Evolutionary conservation across 2,113 vertebrate species (phyloP).

Genomic region (Phainopepla nitens): DNA sequence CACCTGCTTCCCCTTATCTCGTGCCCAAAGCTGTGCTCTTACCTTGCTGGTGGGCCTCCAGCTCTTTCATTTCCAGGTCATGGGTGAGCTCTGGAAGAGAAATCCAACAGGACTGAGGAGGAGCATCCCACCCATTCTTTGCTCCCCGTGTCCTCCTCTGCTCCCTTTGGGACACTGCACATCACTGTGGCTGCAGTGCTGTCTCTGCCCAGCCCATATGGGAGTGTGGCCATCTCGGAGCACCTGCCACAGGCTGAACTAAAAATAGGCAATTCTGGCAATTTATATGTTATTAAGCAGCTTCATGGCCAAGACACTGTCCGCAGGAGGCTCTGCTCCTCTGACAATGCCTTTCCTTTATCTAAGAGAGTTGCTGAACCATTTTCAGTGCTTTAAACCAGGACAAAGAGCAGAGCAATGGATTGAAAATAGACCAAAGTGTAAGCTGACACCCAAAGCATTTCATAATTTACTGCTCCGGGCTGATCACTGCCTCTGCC

Average conservation of each 20-base stretch:
- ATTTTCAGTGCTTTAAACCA: not conserved
- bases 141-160: not conserved
- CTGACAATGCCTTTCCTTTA: not conserved
- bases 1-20: not conserved
- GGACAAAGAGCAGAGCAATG: slow-evolving; percentile 8
- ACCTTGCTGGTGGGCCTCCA: slow-evolving; percentile 77
- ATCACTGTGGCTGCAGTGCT: not conserved
- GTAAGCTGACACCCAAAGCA: not conserved
- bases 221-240: not conserved
- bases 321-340: fast-evolving
- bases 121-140: fast-evolving
- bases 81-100: slow-evolving; percentile 73
- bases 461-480: not conserved
- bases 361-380: not conserved
- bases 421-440: slow-evolving; percentile 43
- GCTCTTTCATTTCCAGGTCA: slow-evolving; percentile 75
- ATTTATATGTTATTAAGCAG: not conserved
- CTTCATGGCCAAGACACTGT: not conserved
- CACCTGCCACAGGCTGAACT: not conserved
- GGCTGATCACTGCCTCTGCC: not conserved
- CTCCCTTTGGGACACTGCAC: not conserved
- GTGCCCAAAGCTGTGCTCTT: not conserved
- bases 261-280: not conserved
- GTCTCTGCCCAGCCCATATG: not conserved
- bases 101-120: not conserved